These are phyloP conservation scores for Nemopilema nomurai DNA, from an alignment of 30 jellyfish, hydroid and myxozoan genomes.

Conservation along the genomic window DNA sequence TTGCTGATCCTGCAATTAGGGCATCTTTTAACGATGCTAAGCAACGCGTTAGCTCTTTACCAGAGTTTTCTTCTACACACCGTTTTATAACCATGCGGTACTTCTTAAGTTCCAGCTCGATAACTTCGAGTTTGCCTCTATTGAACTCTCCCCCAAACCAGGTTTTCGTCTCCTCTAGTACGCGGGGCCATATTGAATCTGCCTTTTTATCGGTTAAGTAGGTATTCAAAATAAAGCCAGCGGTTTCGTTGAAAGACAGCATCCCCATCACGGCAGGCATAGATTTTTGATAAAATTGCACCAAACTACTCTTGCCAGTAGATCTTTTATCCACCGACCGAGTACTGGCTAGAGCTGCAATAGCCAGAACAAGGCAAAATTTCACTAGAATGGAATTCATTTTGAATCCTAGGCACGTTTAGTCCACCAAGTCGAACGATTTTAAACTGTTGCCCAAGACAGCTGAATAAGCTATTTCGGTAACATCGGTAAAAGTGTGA, in stretches of 20 bases:
- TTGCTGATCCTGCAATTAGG: conserved; percentile 34
- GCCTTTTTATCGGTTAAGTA: conserved; percentile 36
- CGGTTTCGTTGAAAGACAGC: conserved; percentile 37
- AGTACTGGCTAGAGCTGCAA: not conserved
- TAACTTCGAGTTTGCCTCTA: conserved; percentile 23
- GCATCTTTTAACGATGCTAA: conserved; percentile 47
- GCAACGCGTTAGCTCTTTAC: conserved; percentile 54
- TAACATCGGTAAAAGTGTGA: not conserved
- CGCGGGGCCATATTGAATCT: conserved; percentile 64
- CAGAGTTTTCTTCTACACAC: conserved; percentile 45
- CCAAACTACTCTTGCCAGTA: not conserved
- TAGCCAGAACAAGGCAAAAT: not conserved
- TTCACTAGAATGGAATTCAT: not conserved
- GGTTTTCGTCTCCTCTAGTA: conserved; percentile 33
- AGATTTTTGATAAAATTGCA: conserved; percentile 35
- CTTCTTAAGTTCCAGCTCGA: conserved; percentile 34
- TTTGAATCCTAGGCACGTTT: not conserved
- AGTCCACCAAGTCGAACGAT: not conserved
- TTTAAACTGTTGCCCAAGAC: not conserved
- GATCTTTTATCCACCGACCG: not conserved
- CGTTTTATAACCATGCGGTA: conserved; percentile 19
- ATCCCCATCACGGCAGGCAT: conserved; percentile 76
- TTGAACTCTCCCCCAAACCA: conserved; percentile 59
- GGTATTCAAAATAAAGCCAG: conserved; percentile 13
- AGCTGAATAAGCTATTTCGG: not conserved